Conservation (phyloP, 1,140 invertebrate species). For the Cryptotermes secundus region DNA sequence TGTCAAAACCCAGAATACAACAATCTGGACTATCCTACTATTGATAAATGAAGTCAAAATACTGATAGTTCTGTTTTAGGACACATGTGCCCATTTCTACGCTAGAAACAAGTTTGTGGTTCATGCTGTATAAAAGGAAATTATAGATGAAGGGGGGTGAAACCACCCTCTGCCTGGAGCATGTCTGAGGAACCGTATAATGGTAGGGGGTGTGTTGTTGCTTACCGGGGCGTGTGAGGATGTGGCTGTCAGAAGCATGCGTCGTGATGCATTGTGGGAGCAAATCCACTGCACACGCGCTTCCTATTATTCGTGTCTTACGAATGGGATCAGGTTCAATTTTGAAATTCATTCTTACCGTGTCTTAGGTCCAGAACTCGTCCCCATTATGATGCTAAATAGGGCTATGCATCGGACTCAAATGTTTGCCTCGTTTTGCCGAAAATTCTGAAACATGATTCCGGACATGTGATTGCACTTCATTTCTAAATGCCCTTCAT, state of each 20-base stretch:
- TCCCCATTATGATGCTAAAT: background rate
- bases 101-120: constrained; percentile 6
- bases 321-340: background rate
- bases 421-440: too few relatives aligned
- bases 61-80: too few relatives aligned
- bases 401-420: background rate
- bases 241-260: constrained; percentile 9
- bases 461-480: too few relatives aligned
- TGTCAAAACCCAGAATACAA: too few relatives aligned
- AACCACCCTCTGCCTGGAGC: constrained; percentile 7
- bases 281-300: background rate
- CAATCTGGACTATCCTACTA: too few relatives aligned
- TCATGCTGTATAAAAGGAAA: constrained; percentile 14
- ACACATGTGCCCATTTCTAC: background rate
- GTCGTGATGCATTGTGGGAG: constrained; percentile 17
- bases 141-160: constrained; percentile 18
- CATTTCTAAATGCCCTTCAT: too few relatives aligned
- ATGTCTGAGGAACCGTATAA: constrained; percentile 2
- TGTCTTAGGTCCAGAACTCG: background rate
- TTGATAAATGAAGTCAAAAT: too few relatives aligned
- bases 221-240: constrained; percentile 14
- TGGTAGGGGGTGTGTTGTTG: constrained; percentile 17
- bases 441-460: background rate
- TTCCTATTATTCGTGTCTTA: constrained; percentile 7
- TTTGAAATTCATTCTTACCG: background rate